Evolutionary conservation across 2,797 vertebrate species (phyloP), one percentile per base, ranked within the genome.

Genomic region (Tapirus indicus): DNA sequence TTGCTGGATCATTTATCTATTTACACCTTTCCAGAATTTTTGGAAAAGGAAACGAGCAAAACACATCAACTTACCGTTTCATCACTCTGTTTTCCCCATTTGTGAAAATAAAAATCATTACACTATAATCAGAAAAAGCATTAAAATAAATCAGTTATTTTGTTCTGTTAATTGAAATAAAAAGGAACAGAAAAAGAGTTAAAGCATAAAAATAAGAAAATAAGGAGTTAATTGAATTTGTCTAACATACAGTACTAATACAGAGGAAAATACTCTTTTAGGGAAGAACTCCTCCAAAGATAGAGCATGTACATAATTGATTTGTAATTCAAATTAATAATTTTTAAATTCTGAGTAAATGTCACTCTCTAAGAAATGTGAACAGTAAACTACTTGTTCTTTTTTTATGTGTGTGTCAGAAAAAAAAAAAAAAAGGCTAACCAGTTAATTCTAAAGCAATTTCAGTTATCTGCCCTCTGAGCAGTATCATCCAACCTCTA

Each of bases 271-370:
- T 88, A 35, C 20, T 77, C 2, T 56, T 91, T 75, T 66, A 62
- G 38, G 56, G 27, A 71, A 8, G 20, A 89, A 92, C 21, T 2
- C 10, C 27, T 88, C 14, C 56, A 94, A 92, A 86, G 47, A 64
- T 29, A 77, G 7, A 66, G 3, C 7, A 54, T 47, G 4, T 66
- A 79, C 84, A 60, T 93, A 62, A 89, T 96, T 74, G 21, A 52
- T 83, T 94, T 38, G 35, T 86, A 80, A 94, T 86, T 91, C 32
- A 68, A 95, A 88, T 56, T 38, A 91, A 71, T 95, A 62, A n/a
- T 91, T 97, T 94, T 86, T 6, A 78, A 96, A 82, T 88, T 71
- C 41, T 87, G 16, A 83, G 74, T 83, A 74, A 91, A 91, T 86
- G 32, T 9, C 35, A 87, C 79, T 89, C 93, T 64, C 49, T 93